A percentile compares a stretch with the other conserved stretches of the same genome.
These are phyloP conservation scores for Abrostola triplasia DNA, from an alignment of 2,888 invertebrate species.

Conservation along the genomic window DNA sequence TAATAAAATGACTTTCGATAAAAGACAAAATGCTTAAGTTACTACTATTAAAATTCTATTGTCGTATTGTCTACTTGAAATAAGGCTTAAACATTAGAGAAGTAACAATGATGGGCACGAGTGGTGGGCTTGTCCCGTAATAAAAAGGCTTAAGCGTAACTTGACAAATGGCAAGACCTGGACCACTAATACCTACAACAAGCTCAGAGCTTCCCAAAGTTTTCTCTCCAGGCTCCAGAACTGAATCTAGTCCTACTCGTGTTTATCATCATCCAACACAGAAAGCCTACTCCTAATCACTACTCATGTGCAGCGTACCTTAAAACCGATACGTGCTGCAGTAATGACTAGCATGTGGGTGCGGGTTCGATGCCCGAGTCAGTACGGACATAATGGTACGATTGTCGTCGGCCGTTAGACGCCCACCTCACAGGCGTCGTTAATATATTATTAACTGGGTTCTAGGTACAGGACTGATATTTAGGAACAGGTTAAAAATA, in stretches of 20 bases:
- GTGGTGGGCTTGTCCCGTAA: too few relatives aligned
- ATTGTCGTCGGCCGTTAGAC: slow-evolving; percentile 74
- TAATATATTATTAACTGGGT: slow-evolving; percentile 54
- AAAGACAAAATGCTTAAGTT: too few relatives aligned
- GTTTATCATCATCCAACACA: slow-evolving; percentile 6
- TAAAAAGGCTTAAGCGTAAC: too few relatives aligned
- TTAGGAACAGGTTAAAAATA: slow-evolving; percentile 27
- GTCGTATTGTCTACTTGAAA: too few relatives aligned
- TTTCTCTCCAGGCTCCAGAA: not conserved
- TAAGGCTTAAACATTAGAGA: too few relatives aligned
- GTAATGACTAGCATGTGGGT: slow-evolving; percentile 76
- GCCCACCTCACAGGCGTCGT: slow-evolving; percentile 68
- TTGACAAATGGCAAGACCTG: too few relatives aligned
- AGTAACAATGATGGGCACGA: too few relatives aligned
- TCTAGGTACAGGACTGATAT: slow-evolving; percentile 45
- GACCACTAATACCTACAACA: too few relatives aligned
- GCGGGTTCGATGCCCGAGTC: slow-evolving; percentile 79
- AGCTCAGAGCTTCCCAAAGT: too few relatives aligned
- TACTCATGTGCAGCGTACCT: slow-evolving; percentile 46
- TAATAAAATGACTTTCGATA: too few relatives aligned
- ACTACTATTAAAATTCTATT: too few relatives aligned
- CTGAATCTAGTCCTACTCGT: not conserved
- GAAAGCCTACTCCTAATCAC: slow-evolving; percentile 34
- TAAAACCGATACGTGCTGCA: slow-evolving; percentile 45
- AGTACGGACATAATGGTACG: slow-evolving; percentile 77